phyloP scores from a whole-genome alignment of 2,113 vertebrate genomes.

The Crotalus horridus region DNA sequence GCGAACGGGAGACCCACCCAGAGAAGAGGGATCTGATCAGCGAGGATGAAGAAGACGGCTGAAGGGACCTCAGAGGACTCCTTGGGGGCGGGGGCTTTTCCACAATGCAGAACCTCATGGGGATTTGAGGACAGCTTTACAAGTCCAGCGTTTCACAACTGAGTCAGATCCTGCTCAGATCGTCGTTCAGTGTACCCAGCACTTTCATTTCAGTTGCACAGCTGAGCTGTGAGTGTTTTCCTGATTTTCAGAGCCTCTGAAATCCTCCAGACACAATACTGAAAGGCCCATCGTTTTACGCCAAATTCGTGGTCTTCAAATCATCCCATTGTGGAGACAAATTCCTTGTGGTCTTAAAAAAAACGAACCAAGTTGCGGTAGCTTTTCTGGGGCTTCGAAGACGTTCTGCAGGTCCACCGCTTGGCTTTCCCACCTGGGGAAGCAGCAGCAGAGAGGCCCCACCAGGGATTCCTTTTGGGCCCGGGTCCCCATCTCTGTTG shows the following conservation, averaged over 20 bases:
- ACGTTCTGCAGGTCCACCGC: background rate
- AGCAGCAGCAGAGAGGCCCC: background rate
- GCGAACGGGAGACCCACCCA: slow-evolving; percentile 81
- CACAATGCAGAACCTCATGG: slow-evolving; percentile 45
- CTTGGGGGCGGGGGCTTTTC: background rate
- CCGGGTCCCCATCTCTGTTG: background rate
- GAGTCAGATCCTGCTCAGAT: slow-evolving; percentile 42
- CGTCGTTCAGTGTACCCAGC: slow-evolving; percentile 28
- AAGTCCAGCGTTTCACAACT: slow-evolving; percentile 43
- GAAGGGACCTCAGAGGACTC: slow-evolving; percentile 28
- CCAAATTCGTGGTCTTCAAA: background rate
- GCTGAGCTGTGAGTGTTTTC: slow-evolving; percentile 14
- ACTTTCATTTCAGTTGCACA: slow-evolving; percentile 27
- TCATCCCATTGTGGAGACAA: background rate
- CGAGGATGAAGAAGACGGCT: slow-evolving; percentile 92
- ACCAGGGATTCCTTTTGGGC: background rate
- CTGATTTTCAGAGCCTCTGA: background rate
- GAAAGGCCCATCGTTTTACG: background rate
- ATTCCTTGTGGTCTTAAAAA: background rate
- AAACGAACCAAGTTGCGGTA: background rate
- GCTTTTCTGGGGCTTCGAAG: background rate
- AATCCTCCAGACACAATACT: background rate
- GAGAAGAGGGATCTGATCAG: slow-evolving; percentile 87
- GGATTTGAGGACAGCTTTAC: slow-evolving; percentile 60
- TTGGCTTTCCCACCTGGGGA: background rate